phyloP scores from a whole-genome alignment of 2,888 invertebrate species.

The Eupithecia exiguata region DNA sequence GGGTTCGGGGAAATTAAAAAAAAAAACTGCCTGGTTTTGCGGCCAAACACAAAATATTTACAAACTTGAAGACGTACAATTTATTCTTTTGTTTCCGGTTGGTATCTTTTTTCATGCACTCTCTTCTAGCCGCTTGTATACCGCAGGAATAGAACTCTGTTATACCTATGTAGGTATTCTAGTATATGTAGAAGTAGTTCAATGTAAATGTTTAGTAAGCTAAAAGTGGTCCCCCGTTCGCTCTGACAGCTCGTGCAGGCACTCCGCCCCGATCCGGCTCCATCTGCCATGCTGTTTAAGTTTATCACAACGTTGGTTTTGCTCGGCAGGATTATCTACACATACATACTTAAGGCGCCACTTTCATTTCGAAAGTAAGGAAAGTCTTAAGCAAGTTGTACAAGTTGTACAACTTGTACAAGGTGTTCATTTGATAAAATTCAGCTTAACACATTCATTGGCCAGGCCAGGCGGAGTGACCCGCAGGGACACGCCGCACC shows the following conservation, averaged over 20 bases:
- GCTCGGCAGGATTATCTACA: slow-evolving; percentile 1
- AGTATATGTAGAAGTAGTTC: not conserved
- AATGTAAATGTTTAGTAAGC: not conserved
- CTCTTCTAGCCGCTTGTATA: not conserved
- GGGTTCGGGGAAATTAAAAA: not conserved
- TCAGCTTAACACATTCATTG: not conserved
- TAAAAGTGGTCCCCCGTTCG: not conserved
- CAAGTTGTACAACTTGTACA: no score
- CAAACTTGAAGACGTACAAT: not conserved
- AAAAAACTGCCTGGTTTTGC: no score
- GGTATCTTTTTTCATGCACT: not conserved
- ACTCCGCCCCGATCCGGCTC: slow-evolving; percentile 1
- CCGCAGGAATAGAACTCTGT: not conserved
- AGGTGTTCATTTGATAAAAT: not conserved
- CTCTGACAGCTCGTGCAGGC: not conserved
- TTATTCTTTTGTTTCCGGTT: not conserved
- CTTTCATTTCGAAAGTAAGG: not conserved
- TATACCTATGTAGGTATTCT: not conserved
- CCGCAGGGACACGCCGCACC: no score
- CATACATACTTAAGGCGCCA: not conserved
- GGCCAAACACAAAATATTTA: not conserved
- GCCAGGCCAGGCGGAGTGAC: no score
- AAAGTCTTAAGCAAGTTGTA: no score
- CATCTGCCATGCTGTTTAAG: not conserved
- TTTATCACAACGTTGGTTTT: slow-evolving; percentile 5